phyloP scores from a whole-genome alignment of 2,888 invertebrate genomes.

The Hyalella azteca region DNA sequence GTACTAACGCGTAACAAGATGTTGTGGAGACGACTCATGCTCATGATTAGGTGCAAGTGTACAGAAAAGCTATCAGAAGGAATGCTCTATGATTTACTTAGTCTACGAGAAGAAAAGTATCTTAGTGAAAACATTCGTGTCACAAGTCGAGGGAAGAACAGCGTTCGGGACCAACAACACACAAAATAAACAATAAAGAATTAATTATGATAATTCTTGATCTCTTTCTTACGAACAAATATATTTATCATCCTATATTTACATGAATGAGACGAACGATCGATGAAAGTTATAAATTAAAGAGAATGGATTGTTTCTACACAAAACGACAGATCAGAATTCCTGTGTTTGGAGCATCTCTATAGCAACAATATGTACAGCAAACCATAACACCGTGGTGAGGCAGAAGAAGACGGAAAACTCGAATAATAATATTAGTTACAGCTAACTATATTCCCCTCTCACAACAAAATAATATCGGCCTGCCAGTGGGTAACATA shows the following conservation, averaged over 20 bases:
- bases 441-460: slow-evolving; percentile 20
- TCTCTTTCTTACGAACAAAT: too few species aligned
- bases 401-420: slow-evolving; percentile 18
- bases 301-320: slow-evolving; percentile 26
- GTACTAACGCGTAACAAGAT: too few species aligned
- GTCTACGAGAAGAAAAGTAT: not conserved
- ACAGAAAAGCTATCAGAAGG: not conserved
- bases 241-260: slow-evolving; percentile 21
- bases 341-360: slow-evolving; percentile 19
- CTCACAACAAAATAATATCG: slow-evolving; percentile 1
- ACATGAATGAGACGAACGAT: slow-evolving; percentile 37
- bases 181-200: not conserved
- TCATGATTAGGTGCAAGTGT: slow-evolving; percentile 9
- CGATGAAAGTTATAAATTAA: slow-evolving; percentile 23
- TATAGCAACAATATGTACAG: slow-evolving; percentile 35
- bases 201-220: too few species aligned
- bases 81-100: slow-evolving; percentile 21
- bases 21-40: too few species aligned
- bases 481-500: too few species aligned
- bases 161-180: not conserved
- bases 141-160: not conserved
- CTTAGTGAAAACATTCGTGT: not conserved
- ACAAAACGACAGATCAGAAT: slow-evolving; percentile 1
- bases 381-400: slow-evolving; percentile 33
- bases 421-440: not conserved